Conservation (phyloP, 2,888 invertebrate genomes). For the Synanthedon myopaeformis region DNA sequence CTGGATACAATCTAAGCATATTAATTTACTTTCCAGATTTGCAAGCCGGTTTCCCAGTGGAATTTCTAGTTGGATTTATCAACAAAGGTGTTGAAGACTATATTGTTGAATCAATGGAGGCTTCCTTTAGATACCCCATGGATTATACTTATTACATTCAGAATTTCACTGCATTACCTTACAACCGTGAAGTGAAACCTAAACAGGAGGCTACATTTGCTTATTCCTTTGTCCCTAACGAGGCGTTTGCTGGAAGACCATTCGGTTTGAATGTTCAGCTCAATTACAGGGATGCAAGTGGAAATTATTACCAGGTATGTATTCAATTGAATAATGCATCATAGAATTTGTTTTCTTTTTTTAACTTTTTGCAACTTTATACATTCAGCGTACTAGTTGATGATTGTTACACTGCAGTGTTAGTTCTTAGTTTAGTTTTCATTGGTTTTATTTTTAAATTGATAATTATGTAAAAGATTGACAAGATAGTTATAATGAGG, state of each 20-base stretch:
- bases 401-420: too few species aligned
- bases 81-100: constrained; percentile 95
- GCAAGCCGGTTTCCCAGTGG: constrained; percentile 91
- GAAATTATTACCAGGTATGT: constrained; percentile 71
- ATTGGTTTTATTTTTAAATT: too few species aligned
- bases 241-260: constrained; percentile 96
- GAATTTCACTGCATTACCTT: constrained; percentile 94
- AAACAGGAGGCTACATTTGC: constrained; percentile 94
- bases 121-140: constrained; percentile 98
- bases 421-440: too few species aligned
- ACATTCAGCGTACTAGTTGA: too few species aligned
- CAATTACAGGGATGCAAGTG: constrained; percentile 84
- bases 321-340: background rate
- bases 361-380: background rate
- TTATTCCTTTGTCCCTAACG: constrained; percentile 95
- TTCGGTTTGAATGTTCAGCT: constrained; percentile 95
- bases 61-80: constrained; percentile 95
- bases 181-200: constrained; percentile 89
- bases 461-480: too few species aligned
- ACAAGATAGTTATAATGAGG: too few species aligned
- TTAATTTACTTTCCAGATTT: constrained; percentile 72
- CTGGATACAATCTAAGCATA: too few species aligned
- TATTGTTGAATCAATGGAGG: constrained; percentile 91
- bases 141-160: constrained; percentile 98
- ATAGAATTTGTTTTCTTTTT: too few species aligned